Conservation (phyloP, 2,113 vertebrate genomes). For the Speoplatyrhinus poulsoni region DNA sequence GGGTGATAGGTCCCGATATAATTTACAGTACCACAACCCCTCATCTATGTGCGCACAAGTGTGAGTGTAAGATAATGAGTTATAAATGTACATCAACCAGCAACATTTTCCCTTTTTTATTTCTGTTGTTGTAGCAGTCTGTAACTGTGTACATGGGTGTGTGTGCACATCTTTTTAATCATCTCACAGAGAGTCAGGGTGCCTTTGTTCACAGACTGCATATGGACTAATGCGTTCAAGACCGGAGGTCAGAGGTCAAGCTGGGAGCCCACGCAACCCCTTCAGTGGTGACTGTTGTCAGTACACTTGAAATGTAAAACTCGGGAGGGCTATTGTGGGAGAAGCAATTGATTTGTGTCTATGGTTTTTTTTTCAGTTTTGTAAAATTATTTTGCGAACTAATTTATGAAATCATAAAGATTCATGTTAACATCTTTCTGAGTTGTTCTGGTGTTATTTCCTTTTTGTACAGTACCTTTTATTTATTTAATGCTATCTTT, state of each 20-base stretch:
- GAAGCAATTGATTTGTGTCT: constrained; percentile 33
- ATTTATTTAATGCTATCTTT: neutral
- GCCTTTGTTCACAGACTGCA: constrained; percentile 6
- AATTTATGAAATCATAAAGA: constrained; percentile 69
- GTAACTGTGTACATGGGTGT: neutral
- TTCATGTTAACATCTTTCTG: constrained; percentile 39
- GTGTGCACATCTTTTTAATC: constrained; percentile 20
- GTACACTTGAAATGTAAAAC: constrained; percentile 32
- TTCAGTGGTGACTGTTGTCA: neutral
- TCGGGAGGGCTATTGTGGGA: constrained; percentile 16
- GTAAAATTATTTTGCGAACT: constrained; percentile 64
- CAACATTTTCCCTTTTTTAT: too few relatives aligned
- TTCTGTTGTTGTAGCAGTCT: too few relatives aligned
- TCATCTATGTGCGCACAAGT: constrained; percentile 28
- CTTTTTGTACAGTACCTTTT: neutral
- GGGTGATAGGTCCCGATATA: constrained; percentile 19
- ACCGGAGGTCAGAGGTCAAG: constrained; percentile 7
- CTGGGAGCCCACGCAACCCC: neutral
- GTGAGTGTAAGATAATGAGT: neutral
- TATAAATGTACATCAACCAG: too few relatives aligned
- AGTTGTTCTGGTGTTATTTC: constrained; percentile 10
- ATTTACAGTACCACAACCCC: constrained; percentile 19
- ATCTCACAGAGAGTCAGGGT: constrained; percentile 35
- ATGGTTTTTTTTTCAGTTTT: constrained; percentile 45
- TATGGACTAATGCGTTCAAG: neutral